Conservation (phyloP, 2,888 invertebrate genomes). For the Adineta ricciae region DNA sequence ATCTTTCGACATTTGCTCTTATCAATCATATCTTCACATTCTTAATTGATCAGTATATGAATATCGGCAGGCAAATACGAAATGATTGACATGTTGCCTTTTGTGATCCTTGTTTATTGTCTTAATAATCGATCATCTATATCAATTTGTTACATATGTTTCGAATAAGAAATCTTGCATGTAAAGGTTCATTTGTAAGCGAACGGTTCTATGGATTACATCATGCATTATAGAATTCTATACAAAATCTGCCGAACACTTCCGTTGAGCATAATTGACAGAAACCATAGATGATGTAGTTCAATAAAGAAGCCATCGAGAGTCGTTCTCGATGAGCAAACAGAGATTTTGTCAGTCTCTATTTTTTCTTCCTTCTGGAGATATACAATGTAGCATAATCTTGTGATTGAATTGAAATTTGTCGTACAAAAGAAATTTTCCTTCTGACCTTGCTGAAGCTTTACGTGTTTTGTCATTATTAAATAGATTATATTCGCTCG, state of each 20-base stretch:
- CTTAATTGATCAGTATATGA: no score
- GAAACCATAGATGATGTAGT: neutral
- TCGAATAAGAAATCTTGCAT: neutral
- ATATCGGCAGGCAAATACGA: no score
- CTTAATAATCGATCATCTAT: no score
- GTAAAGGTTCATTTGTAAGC: neutral
- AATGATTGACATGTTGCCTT: no score
- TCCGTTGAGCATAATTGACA: neutral
- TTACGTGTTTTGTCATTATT: neutral
- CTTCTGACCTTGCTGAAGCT: neutral
- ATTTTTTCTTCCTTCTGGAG: neutral
- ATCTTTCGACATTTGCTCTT: no score
- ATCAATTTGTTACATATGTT: no score
- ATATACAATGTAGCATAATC: neutral
- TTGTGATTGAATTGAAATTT: neutral
- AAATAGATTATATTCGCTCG: neutral
- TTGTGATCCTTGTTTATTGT: no score
- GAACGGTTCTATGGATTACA: neutral
- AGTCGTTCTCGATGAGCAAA: no score
- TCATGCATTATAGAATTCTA: neutral
- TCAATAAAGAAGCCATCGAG: neutral
- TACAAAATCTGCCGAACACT: neutral
- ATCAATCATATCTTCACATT: no score
- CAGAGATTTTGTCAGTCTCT: neutral
- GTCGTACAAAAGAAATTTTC: neutral